A percentile compares a stretch with the other conserved stretches of the same genome.
Evolutionary conservation across 1,140 invertebrate species (phyloP).

Genomic region (Lordiphosa stackelbergi): DNA sequence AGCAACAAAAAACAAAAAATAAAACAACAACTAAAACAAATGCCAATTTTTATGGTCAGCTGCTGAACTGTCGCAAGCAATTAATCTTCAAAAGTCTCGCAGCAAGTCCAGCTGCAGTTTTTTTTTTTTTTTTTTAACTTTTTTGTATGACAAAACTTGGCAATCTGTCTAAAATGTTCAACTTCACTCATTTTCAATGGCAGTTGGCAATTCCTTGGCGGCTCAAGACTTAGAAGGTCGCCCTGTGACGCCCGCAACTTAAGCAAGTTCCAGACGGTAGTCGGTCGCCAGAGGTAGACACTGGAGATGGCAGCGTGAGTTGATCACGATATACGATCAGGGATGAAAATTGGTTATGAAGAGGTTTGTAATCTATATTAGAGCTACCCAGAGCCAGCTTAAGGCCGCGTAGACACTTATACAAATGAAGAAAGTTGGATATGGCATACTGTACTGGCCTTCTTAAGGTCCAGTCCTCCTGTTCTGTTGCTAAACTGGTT

Average conservation of each 20-base stretch:
- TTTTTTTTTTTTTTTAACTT: constrained; percentile 46
- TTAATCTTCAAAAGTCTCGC: constrained; percentile 68
- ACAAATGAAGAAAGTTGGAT: no score
- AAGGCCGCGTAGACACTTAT: no score
- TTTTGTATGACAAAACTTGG: constrained; percentile 65
- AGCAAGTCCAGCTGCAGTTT: constrained; percentile 45
- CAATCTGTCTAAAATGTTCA: constrained; percentile 73
- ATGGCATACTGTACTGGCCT: no score
- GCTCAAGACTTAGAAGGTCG: constrained; percentile 57
- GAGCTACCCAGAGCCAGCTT: no score
- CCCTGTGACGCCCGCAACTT: constrained; percentile 44
- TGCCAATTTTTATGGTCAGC: constrained; percentile 64
- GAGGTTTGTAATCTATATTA: no score
- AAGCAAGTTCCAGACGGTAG: constrained; percentile 19
- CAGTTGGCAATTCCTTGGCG: constrained; percentile 55
- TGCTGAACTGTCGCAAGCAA: constrained; percentile 69
- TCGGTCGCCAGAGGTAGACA: constrained; percentile 1
- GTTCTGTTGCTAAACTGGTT: no score
- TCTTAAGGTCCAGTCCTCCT: no score
- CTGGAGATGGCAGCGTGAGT: no score
- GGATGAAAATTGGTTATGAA: no score
- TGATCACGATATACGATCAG: no score
- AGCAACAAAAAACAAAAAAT: not conserved
- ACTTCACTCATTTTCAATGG: constrained; percentile 66
- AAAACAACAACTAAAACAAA: constrained; percentile 28